Evolutionary conservation across 2,888 invertebrate species (phyloP).

Genomic region (Apodemia zela): DNA sequence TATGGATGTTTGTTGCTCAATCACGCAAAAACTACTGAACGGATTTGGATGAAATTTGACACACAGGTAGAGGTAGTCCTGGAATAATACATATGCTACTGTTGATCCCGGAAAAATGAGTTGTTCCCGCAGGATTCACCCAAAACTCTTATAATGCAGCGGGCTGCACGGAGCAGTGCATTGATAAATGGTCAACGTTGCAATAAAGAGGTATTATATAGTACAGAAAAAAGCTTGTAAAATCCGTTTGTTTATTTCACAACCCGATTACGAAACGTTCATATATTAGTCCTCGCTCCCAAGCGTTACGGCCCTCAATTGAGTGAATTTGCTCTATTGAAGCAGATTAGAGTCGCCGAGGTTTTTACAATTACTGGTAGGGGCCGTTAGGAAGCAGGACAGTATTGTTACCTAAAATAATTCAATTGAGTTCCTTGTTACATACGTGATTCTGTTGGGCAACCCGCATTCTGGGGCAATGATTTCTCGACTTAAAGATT

Average conservation of each 20-base stretch:
- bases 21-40: too few relatives aligned
- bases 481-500: slow-evolving; percentile 7
- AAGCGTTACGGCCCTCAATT: slow-evolving; percentile 53
- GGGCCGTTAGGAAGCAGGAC: slow-evolving; percentile 35
- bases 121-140: too few relatives aligned
- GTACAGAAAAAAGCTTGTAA: not conserved
- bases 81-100: too few relatives aligned
- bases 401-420: slow-evolving; percentile 34
- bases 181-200: too few relatives aligned
- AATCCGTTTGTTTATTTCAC: not conserved
- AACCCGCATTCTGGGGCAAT: slow-evolving; percentile 15
- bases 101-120: too few relatives aligned
- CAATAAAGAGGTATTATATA: not conserved
- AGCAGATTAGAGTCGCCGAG: slow-evolving; percentile 50
- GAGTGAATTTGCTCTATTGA: slow-evolving; percentile 70
- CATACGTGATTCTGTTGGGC: slow-evolving; percentile 9
- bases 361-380: slow-evolving; percentile 41
- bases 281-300: slow-evolving; percentile 34
- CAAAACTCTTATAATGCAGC: too few relatives aligned
- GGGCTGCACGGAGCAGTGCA: too few relatives aligned
- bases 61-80: too few relatives aligned
- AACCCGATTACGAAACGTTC: slow-evolving; percentile 14
- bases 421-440: slow-evolving; percentile 29
- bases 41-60: too few relatives aligned
- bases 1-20: too few relatives aligned